Conservation (phyloP, 2,888 invertebrate species). For the Aspidiotus rigidus region DNA sequence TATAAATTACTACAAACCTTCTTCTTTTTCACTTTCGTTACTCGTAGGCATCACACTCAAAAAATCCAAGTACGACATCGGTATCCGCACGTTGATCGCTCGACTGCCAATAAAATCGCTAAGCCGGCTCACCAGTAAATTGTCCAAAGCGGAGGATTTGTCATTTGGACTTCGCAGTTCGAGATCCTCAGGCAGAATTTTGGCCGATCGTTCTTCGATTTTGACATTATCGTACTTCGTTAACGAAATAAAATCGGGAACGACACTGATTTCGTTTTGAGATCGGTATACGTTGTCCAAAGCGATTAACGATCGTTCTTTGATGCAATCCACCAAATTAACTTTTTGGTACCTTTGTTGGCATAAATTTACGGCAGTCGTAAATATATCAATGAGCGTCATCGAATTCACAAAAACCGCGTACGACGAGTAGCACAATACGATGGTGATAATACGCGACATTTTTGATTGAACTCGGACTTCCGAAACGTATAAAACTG, state of each 20-base stretch:
- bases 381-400: constrained; percentile 7
- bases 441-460: not conserved
- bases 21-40: constrained; percentile 16
- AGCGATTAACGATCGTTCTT: constrained; percentile 34
- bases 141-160: constrained; percentile 27
- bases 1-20: constrained; percentile 2
- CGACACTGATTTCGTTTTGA: constrained; percentile 28
- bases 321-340: constrained; percentile 28
- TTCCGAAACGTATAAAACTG: no score
- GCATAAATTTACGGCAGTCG: constrained; percentile 15
- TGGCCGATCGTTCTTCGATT: constrained; percentile 23
- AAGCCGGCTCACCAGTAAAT: constrained; percentile 24
- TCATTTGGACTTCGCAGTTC: constrained; percentile 10
- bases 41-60: constrained; percentile 2
- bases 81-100: constrained; percentile 34
- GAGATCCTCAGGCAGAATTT: constrained; percentile 21
- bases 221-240: constrained; percentile 17
- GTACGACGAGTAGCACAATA: not conserved
- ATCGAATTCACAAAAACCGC: not conserved
- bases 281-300: constrained; percentile 32
- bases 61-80: constrained; percentile 20
- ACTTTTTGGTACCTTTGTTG: constrained; percentile 14
- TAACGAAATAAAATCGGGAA: constrained; percentile 33
- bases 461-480: not conserved
- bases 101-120: constrained; percentile 33